phyloP scores from a whole-genome alignment of 2,888 invertebrate genomes.

The Campaea margaritaria region DNA sequence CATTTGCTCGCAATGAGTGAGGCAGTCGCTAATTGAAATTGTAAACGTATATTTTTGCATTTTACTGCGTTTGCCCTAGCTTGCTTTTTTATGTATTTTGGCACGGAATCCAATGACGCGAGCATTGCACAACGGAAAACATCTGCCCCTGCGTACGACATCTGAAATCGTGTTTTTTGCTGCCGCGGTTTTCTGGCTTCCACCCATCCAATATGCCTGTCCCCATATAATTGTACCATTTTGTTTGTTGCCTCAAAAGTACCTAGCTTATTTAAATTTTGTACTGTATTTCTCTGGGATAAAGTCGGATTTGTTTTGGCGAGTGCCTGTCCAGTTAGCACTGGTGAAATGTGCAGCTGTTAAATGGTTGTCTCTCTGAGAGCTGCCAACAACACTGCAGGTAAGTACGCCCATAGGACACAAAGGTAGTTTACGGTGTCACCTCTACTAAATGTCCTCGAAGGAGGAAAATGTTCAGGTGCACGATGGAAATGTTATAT shows the following conservation, averaged over 20 bases:
- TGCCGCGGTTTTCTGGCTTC: conserved; percentile 35
- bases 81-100: conserved; percentile 36
- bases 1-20: background rate
- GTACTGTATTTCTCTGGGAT: conserved; percentile 13
- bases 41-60: background rate
- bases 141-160: conserved; percentile 40
- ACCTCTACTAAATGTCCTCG: conserved; percentile 38
- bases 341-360: conserved; percentile 46
- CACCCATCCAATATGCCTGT: conserved; percentile 37
- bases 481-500: background rate
- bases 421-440: conserved; percentile 37
- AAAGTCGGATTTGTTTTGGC: conserved; percentile 27
- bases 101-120: conserved; percentile 38
- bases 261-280: conserved; percentile 4
- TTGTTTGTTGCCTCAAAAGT: conserved; percentile 26
- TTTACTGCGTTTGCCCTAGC: conserved; percentile 3
- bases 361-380: conserved; percentile 47
- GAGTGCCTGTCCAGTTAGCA: conserved; percentile 28
- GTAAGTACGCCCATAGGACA: conserved; percentile 53
- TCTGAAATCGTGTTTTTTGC: conserved; percentile 37
- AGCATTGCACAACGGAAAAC: conserved; percentile 32
- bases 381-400: conserved; percentile 51
- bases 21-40: conserved; percentile 3
- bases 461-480: conserved; percentile 2
- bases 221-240: conserved; percentile 37